These are phyloP conservation scores for Patella ulyssiponensis DNA, from an alignment of 2,888 invertebrate genomes.

Conservation along the genomic window DNA sequence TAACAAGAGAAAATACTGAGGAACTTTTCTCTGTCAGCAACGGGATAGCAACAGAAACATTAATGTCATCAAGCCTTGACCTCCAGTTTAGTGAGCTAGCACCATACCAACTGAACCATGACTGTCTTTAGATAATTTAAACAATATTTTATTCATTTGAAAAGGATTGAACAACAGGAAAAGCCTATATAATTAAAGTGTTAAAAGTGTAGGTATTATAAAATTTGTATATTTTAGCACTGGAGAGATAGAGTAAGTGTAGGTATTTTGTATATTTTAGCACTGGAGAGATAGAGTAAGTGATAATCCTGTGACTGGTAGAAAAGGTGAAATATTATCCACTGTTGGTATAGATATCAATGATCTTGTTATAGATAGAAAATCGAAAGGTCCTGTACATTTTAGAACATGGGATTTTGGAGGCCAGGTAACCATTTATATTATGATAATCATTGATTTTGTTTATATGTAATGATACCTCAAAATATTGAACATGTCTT, in stretches of 20 bases:
- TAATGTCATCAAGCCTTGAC: too few relatives aligned
- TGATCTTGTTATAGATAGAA: slow-evolving; percentile 85
- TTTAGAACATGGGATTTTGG: slow-evolving; percentile 98
- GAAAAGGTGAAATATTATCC: slow-evolving; percentile 77
- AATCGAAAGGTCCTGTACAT: slow-evolving; percentile 54
- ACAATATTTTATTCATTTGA: too few relatives aligned
- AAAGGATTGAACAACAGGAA: too few relatives aligned
- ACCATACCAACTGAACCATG: too few relatives aligned
- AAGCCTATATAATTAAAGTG: not conserved
- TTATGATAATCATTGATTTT: too few relatives aligned
- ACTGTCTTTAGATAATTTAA: not conserved
- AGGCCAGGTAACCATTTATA: slow-evolving; percentile 79
- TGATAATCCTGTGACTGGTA: slow-evolving; percentile 25
- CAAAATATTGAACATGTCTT: too few relatives aligned
- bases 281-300: slow-evolving; percentile 44
- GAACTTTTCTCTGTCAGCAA: too few relatives aligned
- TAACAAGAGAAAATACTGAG: too few relatives aligned
- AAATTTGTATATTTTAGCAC: not conserved
- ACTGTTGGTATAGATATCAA: slow-evolving; percentile 98
- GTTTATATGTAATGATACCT: too few relatives aligned
- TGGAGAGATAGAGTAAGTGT: not conserved
- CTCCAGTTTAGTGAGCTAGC: too few relatives aligned
- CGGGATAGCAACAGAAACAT: too few relatives aligned
- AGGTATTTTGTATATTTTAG: slow-evolving; percentile 18
- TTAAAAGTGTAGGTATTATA: slow-evolving; percentile 16